These are phyloP conservation scores for Brachypteracias leptosomus DNA, from an alignment of 2,113 vertebrate species.

Conservation along the genomic window DNA sequence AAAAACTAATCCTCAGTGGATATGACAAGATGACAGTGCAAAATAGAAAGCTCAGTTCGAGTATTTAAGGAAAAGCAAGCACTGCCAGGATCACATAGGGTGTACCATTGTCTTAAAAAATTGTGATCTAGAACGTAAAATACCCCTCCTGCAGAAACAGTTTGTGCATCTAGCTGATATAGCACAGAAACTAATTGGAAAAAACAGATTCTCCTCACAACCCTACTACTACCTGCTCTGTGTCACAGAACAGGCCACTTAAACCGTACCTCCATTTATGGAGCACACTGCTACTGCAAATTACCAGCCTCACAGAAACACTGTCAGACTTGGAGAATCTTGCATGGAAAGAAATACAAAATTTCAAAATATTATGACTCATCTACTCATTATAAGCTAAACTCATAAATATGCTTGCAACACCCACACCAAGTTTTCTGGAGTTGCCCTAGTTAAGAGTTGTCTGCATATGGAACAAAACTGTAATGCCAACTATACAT, in stretches of 20 bases:
- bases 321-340: background rate
- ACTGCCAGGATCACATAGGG: background rate
- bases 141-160: background rate
- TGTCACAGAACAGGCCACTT: background rate
- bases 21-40: background rate
- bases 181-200: background rate
- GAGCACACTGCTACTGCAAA: background rate
- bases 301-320: background rate
- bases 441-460: background rate
- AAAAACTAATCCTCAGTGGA: background rate
- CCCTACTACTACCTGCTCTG: background rate
- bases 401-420: background rate
- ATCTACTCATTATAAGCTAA: background rate
- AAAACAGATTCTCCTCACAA: background rate
- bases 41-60: background rate
- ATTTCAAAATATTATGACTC: conserved; percentile 3
- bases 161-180: background rate
- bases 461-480: conserved; percentile 3
- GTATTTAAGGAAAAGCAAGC: background rate
- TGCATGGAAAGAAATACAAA: background rate
- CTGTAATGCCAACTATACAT: background rate
- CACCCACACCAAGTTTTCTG: background rate
- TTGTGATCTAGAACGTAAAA: background rate
- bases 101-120: background rate
- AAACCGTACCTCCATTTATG: background rate